These are phyloP conservation scores for Rhabdomys pumilio DNA, from an alignment of 2,797 vertebrate species.

Conservation along the genomic window DNA sequence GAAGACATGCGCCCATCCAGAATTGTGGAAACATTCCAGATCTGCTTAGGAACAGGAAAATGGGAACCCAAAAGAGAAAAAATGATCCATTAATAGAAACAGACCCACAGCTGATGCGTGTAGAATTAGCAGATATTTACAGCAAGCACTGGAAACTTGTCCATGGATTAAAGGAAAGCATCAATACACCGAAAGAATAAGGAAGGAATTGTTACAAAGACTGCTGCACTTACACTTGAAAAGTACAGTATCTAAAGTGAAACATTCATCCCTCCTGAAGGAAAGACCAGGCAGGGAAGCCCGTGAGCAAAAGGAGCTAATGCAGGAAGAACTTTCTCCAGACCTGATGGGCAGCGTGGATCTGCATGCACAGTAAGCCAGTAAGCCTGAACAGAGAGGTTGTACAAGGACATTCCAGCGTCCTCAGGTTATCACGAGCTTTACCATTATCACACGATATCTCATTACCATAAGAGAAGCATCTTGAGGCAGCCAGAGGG, in stretches of 20 bases:
- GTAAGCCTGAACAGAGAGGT: background rate
- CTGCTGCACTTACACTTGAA: background rate
- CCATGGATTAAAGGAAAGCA: background rate
- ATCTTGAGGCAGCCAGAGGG: background rate
- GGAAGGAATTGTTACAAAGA: background rate
- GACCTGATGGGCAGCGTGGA: background rate
- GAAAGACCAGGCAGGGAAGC: background rate
- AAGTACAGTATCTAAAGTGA: background rate
- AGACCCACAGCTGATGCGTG: background rate
- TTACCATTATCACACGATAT: no score
- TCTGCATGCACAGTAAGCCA: background rate
- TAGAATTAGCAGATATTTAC: background rate
- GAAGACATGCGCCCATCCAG: background rate
- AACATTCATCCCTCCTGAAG: background rate
- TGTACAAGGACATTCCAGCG: background rate
- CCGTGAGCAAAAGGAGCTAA: background rate
- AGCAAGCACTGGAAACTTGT: background rate
- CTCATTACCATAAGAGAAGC: background rate
- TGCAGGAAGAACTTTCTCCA: slow-evolving; percentile 4
- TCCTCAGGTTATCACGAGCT: background rate
- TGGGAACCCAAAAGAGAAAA: background rate
- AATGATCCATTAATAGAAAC: background rate
- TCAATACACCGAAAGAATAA: background rate
- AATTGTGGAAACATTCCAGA: background rate
- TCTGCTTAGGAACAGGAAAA: background rate